Percentiles rank a stretch among this genome's conserved stretches.
Evolutionary conservation across 2,113 vertebrate genomes (phyloP).

Genomic region (Brevimyrus niger): DNA sequence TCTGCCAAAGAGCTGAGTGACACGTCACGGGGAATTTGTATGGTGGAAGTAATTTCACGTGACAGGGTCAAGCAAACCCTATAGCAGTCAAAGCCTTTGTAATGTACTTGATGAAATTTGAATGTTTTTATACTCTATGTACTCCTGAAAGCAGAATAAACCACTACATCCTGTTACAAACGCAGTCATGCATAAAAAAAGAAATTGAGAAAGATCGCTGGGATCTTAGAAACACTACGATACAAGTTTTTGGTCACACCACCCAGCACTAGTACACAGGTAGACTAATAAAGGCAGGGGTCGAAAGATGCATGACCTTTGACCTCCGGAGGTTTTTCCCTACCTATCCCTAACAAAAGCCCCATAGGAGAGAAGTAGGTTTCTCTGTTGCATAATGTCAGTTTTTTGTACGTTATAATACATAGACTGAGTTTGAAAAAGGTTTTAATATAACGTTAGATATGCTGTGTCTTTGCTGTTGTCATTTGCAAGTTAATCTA

Average conservation of each 20-base stretch:
- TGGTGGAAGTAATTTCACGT: background rate
- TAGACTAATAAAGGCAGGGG: background rate
- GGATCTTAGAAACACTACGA: background rate
- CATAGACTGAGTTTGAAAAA: background rate
- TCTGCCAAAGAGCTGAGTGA: background rate
- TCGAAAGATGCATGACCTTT: background rate
- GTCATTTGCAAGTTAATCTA: background rate
- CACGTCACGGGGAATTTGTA: background rate
- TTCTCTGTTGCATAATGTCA: background rate
- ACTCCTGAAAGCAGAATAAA: background rate
- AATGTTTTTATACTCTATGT: background rate
- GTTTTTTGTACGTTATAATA: background rate
- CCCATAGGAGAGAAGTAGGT: background rate
- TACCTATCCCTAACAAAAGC: background rate
- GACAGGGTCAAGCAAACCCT: background rate
- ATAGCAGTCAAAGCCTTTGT: background rate
- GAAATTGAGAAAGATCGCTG: too few relatives aligned
- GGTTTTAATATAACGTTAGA: background rate
- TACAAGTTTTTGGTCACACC: background rate
- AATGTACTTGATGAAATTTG: background rate
- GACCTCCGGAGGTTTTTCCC: background rate
- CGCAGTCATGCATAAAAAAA: background rate
- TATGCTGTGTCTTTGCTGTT: background rate
- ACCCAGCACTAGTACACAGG: background rate
- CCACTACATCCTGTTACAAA: background rate